phyloP scores from a whole-genome alignment of 2,888 invertebrate species.

The Drosophila demipolita region DNA sequence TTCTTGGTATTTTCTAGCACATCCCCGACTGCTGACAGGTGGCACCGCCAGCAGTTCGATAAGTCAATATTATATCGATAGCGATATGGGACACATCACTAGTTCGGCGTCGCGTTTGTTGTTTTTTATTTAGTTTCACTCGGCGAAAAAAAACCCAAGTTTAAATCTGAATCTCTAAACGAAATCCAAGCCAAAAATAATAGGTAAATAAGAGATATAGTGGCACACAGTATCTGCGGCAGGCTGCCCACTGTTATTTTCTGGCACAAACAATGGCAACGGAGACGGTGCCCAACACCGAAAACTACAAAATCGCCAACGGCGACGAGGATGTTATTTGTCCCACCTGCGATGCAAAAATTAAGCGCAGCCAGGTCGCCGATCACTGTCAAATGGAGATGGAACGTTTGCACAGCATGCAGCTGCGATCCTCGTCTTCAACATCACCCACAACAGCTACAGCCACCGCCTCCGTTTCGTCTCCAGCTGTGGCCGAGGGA shows the following conservation, averaged over 20 bases:
- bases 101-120: slow-evolving; percentile 59
- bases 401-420: slow-evolving; percentile 87
- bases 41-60: slow-evolving; percentile 22
- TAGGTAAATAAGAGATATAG: slow-evolving; percentile 13
- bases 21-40: neutral
- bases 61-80: slow-evolving; percentile 17
- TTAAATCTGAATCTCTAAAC: slow-evolving; percentile 50
- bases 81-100: slow-evolving; percentile 34
- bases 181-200: slow-evolving; percentile 40
- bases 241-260: slow-evolving; percentile 34
- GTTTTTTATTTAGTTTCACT: slow-evolving; percentile 48
- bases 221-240: slow-evolving; percentile 14
- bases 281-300: slow-evolving; percentile 62
- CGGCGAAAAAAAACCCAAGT: slow-evolving; percentile 30
- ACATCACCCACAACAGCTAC: neutral
- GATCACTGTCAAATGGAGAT: slow-evolving; percentile 93
- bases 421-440: slow-evolving; percentile 31
- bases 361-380: slow-evolving; percentile 93
- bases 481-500: slow-evolving; percentile 7
- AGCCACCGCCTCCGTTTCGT: slow-evolving; percentile 17
- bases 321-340: slow-evolving; percentile 87
- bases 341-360: slow-evolving; percentile 94
- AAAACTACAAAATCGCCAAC: slow-evolving; percentile 55
- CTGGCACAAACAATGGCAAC: slow-evolving; percentile 57
- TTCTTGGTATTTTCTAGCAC: slow-evolving; percentile 34